A percentile compares a stretch with the other conserved stretches of the same genome.
Evolutionary conservation across 92 coral and sea anemone genomes (phyloP).

Genomic region (Palythoa grandis): DNA sequence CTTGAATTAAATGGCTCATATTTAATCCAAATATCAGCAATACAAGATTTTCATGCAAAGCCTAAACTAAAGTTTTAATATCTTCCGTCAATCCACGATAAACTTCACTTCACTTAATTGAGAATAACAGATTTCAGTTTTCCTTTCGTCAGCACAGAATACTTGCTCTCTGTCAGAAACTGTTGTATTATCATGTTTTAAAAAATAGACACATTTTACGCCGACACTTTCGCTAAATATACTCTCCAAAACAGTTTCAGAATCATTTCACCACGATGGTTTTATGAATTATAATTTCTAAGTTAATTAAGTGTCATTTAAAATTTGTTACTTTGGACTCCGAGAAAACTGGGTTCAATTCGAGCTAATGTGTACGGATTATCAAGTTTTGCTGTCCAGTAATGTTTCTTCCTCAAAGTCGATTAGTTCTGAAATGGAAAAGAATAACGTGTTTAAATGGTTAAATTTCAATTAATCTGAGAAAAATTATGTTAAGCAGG

Average conservation of each 20-base stretch:
- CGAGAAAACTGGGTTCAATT: constrained; percentile 16
- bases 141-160: background rate
- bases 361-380: constrained; percentile 18
- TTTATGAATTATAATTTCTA: constrained; percentile 38
- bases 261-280: constrained; percentile 12
- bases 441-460: constrained; percentile 28
- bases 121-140: background rate
- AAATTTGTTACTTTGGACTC: constrained; percentile 24
- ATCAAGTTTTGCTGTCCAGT: constrained; percentile 28
- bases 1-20: background rate
- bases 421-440: constrained; percentile 50
- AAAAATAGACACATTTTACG: constrained; percentile 41
- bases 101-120: background rate
- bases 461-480: constrained; percentile 1
- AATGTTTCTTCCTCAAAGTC: constrained; percentile 43
- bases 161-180: background rate
- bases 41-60: constrained; percentile 19
- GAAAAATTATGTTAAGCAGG: background rate
- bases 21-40: background rate
- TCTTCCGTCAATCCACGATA: background rate
- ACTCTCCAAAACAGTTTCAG: constrained; percentile 16
- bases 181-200: constrained; percentile 11
- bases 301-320: constrained; percentile 16
- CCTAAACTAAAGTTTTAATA: background rate
- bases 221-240: constrained; percentile 11